These are phyloP conservation scores for Lysandra bellargus DNA, from an alignment of 2,888 invertebrate species.

Conservation along the genomic window DNA sequence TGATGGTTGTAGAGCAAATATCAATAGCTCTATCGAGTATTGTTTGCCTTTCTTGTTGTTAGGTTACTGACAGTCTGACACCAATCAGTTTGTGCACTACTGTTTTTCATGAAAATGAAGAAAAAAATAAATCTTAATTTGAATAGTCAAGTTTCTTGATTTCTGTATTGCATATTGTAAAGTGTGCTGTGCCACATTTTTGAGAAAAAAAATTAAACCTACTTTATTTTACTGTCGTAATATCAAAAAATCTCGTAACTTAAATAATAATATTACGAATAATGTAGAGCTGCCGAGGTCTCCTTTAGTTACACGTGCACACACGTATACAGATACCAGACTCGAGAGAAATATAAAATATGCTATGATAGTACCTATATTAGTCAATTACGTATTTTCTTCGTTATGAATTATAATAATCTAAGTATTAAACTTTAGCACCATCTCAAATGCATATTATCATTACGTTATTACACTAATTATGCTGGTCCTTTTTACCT, in stretches of 20 bases:
- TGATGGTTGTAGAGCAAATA: background rate
- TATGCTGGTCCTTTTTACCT: background rate
- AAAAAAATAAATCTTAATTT: background rate
- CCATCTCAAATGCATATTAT: background rate
- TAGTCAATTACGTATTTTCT: background rate
- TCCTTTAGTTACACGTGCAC: background rate
- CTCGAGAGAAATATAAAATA: background rate
- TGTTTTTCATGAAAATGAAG: background rate
- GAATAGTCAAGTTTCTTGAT: background rate
- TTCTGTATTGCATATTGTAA: too few species aligned
- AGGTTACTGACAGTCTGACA: slow-evolving; percentile 3
- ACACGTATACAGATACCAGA: background rate
- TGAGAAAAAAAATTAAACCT: background rate
- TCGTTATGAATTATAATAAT: background rate
- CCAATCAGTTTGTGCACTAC: background rate
- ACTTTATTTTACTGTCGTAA: background rate
- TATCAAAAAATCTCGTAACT: background rate
- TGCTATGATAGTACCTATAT: background rate
- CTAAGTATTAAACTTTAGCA: background rate
- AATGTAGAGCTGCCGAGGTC: background rate
- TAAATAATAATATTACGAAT: background rate
- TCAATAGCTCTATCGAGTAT: background rate
- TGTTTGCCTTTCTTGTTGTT: background rate
- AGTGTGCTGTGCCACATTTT: background rate
- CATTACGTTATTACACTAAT: background rate